phyloP scores from a whole-genome alignment of 2,888 invertebrate genomes.

The Hylaea fasciaria region DNA sequence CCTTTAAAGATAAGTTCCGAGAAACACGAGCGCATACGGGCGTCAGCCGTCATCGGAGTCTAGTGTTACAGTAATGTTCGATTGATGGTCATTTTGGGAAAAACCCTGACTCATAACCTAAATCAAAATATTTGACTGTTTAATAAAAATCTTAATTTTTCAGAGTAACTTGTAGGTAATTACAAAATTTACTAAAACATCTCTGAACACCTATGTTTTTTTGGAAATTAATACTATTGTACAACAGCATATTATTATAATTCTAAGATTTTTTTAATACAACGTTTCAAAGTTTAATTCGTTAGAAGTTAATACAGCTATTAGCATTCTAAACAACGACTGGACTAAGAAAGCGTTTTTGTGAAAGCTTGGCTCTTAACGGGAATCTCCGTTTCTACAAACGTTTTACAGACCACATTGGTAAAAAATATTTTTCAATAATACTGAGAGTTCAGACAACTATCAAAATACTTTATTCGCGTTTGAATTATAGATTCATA shows the following conservation, averaged over 20 bases:
- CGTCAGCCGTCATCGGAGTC: slow-evolving; percentile 3
- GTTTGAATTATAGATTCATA: no score
- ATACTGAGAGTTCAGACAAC: no score
- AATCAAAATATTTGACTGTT: neutral
- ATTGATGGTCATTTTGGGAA: slow-evolving; percentile 17
- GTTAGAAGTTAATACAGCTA: no score
- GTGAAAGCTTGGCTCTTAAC: slow-evolving; percentile 6
- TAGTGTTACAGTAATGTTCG: slow-evolving; percentile 13
- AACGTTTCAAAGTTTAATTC: no score
- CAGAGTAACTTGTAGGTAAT: no score
- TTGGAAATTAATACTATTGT: no score
- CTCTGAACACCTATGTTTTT: no score
- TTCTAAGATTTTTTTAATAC: no score
- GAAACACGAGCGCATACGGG: slow-evolving; percentile 15
- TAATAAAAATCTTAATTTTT: neutral
- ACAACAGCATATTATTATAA: no score
- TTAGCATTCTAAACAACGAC: neutral
- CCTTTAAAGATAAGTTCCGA: slow-evolving; percentile 18
- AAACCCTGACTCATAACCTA: slow-evolving; percentile 3
- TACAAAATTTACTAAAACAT: no score
- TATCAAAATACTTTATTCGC: no score
- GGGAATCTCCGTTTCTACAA: neutral
- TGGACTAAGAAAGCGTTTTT: slow-evolving; percentile 5
- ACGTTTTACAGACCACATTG: neutral
- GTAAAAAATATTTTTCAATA: no score